Base-by-base conservation (phyloP, 2,797 vertebrate species). In the Semotilus atromaculatus region DNA sequence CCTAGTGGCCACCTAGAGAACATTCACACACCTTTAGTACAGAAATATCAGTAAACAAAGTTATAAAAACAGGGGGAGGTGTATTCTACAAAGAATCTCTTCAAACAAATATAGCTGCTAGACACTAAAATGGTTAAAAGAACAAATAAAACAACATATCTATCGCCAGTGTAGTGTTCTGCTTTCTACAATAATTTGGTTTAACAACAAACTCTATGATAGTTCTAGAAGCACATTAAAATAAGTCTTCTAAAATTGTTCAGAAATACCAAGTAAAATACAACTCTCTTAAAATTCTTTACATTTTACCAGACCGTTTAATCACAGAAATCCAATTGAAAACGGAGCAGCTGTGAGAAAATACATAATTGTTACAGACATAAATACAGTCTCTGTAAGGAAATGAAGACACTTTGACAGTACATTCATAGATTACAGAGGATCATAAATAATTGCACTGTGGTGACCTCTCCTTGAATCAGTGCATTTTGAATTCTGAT, bases 361-460 rank as follows among this genome's bases (percentile, higher is more conserved):
- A 75, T 29, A 9, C 40, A 82, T 81, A 36, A 40, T n/a, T 60
- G 53, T 53, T 83, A 75, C 18, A 48, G 53, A 36, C 53, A 73
- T 73, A 82, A 82, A 67, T 67, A 67, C 60, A 55, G 23, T 75
- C 29, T 53, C 43, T 75, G 45, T 53, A 8, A 53, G 36, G 23
- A 79, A 53, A 45, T 68, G 34, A 66, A 77, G 16, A 68, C 51
- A 68, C 6, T 14, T 31, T 77, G 48, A 78, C 48, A 75, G 79
- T 68, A 85, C 87, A 85, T 86, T 86, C 85, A 80, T 40, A 64
- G 26, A 68, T 45, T 60, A 70, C 48, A 40, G 60, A 73, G 36
- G n/a, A 13, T 66, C 45, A 72, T 76, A 71, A 73, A 79, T 58
- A 73, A 79, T 82, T 62, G 77, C 80, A 78, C 55, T 72, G 58